A percentile compares a stretch with the other conserved stretches of the same genome.
phyloP scores from a whole-genome alignment of 2,113 vertebrate species.

The Probosciger aterrimus region DNA sequence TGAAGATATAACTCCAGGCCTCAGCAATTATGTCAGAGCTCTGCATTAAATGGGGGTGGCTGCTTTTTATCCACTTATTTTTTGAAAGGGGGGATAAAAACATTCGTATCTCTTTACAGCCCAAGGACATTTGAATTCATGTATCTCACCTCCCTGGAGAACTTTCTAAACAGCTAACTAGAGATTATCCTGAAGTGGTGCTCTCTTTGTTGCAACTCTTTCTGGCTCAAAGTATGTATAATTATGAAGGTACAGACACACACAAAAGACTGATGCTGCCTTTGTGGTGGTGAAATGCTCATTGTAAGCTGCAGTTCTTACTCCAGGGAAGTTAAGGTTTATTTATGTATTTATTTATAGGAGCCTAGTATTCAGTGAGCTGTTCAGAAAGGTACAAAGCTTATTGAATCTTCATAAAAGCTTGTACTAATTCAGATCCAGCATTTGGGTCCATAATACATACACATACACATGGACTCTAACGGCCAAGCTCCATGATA shows the following conservation, averaged over 20 bases:
- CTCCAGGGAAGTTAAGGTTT: neutral
- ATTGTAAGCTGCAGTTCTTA: neutral
- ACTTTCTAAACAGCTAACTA: neutral
- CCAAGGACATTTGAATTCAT: rapidly evolving
- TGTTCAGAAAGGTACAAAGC: neutral
- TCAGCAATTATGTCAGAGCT: neutral
- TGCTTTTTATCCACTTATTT: neutral
- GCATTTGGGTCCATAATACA: neutral
- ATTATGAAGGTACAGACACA: neutral
- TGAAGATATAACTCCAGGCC: neutral
- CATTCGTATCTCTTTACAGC: rapidly evolving
- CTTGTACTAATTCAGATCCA: neutral
- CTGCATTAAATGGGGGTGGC: neutral
- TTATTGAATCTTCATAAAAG: neutral
- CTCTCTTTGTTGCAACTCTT: neutral
- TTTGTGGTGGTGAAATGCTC: neutral
- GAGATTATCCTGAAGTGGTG: neutral
- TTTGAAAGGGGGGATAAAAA: neutral
- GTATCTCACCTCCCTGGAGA: neutral
- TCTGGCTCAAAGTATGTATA: neutral
- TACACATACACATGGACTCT: neutral
- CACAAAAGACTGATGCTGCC: neutral
- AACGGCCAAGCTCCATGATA: neutral
- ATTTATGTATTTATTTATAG: neutral
- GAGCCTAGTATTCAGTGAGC: neutral